Conservation (phyloP, 1,140 invertebrate genomes). For the Bombus terrestris region DNA sequence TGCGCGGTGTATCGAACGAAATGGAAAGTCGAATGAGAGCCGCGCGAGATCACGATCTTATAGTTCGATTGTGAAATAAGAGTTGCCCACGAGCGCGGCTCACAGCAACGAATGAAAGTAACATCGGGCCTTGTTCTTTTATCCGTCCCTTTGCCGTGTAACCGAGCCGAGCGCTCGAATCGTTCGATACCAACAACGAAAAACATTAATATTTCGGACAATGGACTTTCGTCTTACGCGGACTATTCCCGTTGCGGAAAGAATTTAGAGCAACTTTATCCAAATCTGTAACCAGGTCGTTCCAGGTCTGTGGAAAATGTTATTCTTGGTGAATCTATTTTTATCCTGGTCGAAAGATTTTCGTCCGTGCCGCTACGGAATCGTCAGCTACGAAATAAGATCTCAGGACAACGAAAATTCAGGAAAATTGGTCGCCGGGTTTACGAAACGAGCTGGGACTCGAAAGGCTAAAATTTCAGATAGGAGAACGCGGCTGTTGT, state of each 20-base stretch:
- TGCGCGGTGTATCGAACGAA: conserved; percentile 57
- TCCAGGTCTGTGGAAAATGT: too few species aligned
- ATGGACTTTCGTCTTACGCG: background rate
- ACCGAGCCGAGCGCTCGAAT: background rate
- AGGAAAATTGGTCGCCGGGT: too few species aligned
- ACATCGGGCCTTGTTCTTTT: conserved; percentile 34
- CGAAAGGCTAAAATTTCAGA: too few species aligned
- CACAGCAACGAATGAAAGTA: conserved; percentile 32
- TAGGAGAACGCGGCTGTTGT: too few species aligned
- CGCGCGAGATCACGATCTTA: conserved; percentile 63
- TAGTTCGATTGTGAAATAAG: conserved; percentile 56
- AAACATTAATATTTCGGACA: background rate
- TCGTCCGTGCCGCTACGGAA: too few species aligned
- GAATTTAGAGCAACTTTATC: background rate
- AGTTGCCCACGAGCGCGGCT: conserved; percentile 44
- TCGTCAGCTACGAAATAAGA: too few species aligned
- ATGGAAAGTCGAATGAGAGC: conserved; percentile 66
- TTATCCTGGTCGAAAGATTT: background rate
- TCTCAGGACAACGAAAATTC: too few species aligned
- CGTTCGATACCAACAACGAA: background rate
- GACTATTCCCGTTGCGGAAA: background rate
- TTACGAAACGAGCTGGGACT: too few species aligned
- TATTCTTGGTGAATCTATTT: background rate
- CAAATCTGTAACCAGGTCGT: too few species aligned
- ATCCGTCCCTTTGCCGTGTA: background rate